Percentiles rank a stretch among this genome's conserved stretches.
phyloP scores from a whole-genome alignment of 2,797 vertebrate species.

The Tragelaphus eurycerus region DNA sequence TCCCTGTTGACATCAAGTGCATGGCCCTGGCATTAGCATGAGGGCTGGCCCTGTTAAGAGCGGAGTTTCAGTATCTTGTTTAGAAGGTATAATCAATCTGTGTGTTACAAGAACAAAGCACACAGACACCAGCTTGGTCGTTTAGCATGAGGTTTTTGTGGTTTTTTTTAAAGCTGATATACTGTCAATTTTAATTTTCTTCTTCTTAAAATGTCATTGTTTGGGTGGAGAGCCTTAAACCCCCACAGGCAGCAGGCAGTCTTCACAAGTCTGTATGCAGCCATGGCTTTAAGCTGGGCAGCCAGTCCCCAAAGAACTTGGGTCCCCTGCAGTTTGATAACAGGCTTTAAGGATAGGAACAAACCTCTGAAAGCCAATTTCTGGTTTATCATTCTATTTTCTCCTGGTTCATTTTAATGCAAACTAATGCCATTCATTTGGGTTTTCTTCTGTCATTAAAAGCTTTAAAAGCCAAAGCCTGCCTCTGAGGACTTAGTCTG shows the following conservation, averaged over 20 bases:
- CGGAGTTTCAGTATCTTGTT: not conserved
- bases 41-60: not conserved
- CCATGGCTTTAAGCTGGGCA: not conserved
- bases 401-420: conserved; percentile 33
- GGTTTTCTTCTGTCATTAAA: not conserved
- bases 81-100: not conserved
- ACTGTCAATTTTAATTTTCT: not conserved
- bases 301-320: not conserved
- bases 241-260: not conserved
- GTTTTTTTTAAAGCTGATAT: not conserved
- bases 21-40: not conserved
- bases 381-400: conserved; percentile 46
- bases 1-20: not conserved
- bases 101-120: not conserved
- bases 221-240: not conserved
- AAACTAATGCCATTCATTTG: not conserved
- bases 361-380: conserved; percentile 40
- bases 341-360: not conserved
- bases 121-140: not conserved
- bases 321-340: conserved; percentile 17
- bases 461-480: conserved; percentile 1
- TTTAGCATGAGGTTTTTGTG: not conserved
- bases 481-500: not conserved
- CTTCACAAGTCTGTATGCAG: not conserved
- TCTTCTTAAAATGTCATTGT: not conserved